Conservation (phyloP, 2,113 vertebrate species). For the Dissostichus mawsoni region DNA sequence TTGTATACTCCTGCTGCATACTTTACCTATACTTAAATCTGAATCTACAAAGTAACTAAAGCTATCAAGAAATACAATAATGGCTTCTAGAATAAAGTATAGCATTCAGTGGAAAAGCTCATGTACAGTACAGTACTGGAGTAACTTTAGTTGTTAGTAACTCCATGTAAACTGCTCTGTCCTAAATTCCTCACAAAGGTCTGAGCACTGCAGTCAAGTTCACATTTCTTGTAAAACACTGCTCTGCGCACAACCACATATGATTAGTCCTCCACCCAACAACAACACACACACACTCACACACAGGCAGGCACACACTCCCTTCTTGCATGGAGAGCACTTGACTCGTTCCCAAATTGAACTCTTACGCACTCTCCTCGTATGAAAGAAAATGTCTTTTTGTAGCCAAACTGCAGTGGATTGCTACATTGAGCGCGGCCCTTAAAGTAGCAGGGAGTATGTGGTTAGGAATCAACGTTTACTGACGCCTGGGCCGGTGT, state of each 20-base stretch:
- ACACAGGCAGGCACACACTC: constrained; percentile 43
- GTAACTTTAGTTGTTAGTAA: too few relatives aligned
- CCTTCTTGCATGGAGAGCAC: constrained; percentile 74
- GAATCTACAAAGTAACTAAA: too few relatives aligned
- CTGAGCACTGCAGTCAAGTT: constrained; percentile 66
- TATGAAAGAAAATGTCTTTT: constrained; percentile 62
- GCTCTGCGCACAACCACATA: constrained; percentile 62
- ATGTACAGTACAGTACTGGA: too few relatives aligned
- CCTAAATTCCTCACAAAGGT: constrained; percentile 38
- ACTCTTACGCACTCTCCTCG: constrained; percentile 63
- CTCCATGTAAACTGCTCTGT: too few relatives aligned
- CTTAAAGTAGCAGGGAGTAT: constrained; percentile 24
- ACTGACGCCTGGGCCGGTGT: constrained; percentile 35
- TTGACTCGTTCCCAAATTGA: constrained; percentile 76
- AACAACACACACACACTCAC: constrained; percentile 21
- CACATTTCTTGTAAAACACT: constrained; percentile 65
- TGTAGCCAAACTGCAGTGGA: constrained; percentile 53
- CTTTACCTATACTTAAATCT: too few relatives aligned
- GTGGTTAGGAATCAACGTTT: constrained; percentile 49
- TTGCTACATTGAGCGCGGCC: constrained; percentile 28
- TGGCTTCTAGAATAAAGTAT: too few relatives aligned
- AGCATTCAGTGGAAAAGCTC: too few relatives aligned
- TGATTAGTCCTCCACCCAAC: constrained; percentile 62
- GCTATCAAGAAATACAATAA: too few relatives aligned
- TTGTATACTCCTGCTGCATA: too few relatives aligned